phyloP scores from a whole-genome alignment of 1,140 invertebrate genomes.

The Drosophila setifemur region DNA sequence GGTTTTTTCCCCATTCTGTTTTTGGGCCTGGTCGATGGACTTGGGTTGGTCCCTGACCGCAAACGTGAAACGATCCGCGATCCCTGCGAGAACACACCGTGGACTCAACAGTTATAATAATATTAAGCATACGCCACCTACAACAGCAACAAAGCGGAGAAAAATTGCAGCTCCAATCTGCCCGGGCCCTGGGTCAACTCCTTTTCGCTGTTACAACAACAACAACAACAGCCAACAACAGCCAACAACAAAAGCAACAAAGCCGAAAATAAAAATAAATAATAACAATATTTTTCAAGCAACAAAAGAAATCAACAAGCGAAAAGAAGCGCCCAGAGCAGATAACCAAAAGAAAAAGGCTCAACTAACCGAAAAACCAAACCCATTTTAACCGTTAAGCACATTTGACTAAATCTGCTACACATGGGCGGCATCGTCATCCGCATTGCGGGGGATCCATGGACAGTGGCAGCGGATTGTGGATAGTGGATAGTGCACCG shows the following conservation, averaged over 20 bases:
- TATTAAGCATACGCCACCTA: conserved; percentile 79
- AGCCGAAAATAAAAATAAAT: conserved; percentile 49
- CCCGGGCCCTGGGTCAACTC: conserved; percentile 51
- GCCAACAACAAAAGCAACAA: conserved; percentile 4
- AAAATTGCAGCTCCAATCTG: conserved; percentile 44
- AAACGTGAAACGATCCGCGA: conserved; percentile 53
- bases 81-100: conserved; percentile 15
- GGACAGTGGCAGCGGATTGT: conserved; percentile 18
- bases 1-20: conserved; percentile 34
- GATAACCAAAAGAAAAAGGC: conserved; percentile 11
- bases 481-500: no score
- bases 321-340: conserved; percentile 66
- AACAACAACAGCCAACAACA: not conserved
- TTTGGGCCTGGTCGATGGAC: conserved; percentile 41
- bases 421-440: conserved; percentile 66
- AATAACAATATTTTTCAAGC: conserved; percentile 77
- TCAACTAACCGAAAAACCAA: conserved; percentile 62
- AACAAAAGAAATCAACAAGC: conserved; percentile 74
- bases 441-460: conserved; percentile 38
- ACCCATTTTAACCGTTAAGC: conserved; percentile 81
- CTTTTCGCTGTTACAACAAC: conserved; percentile 55
- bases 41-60: conserved; percentile 75
- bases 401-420: conserved; percentile 80
- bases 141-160: conserved; percentile 40
- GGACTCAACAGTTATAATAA: conserved; percentile 73